Evolutionary conservation across 2,113 vertebrate species (phyloP).

Genomic region (Hipposideros armiger): DNA sequence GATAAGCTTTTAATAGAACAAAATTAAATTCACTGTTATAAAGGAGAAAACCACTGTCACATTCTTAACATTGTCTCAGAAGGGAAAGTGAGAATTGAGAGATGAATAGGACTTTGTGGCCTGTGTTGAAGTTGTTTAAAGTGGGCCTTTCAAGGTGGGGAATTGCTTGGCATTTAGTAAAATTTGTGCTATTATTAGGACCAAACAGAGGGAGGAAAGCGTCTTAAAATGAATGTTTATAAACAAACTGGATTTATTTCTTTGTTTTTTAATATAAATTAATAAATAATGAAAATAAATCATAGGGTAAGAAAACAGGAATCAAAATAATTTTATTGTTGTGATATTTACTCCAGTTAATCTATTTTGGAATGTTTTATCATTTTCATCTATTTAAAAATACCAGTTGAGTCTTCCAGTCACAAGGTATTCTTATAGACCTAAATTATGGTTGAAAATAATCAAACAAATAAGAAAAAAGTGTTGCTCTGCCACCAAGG

Average conservation of each 20-base stretch:
- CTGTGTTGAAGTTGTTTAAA: background rate
- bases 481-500: background rate
- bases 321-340: background rate
- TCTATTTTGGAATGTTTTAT: background rate
- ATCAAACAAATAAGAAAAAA: background rate
- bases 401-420: background rate
- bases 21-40: background rate
- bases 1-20: background rate
- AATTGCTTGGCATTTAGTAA: background rate
- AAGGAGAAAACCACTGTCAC: accelerated
- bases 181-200: background rate
- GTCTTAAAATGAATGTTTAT: background rate
- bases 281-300: background rate
- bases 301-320: background rate
- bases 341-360: background rate
- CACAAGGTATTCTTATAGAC: background rate
- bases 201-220: background rate
- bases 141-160: background rate
- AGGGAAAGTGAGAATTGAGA: background rate
- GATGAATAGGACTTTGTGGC: background rate
- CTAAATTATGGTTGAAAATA: background rate
- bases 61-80: background rate
- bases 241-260: background rate
- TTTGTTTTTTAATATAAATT: background rate
- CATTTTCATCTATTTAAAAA: background rate